Evolutionary conservation across 2,113 vertebrate genomes (phyloP).

Genomic region (Erpornis zantholeuca): DNA sequence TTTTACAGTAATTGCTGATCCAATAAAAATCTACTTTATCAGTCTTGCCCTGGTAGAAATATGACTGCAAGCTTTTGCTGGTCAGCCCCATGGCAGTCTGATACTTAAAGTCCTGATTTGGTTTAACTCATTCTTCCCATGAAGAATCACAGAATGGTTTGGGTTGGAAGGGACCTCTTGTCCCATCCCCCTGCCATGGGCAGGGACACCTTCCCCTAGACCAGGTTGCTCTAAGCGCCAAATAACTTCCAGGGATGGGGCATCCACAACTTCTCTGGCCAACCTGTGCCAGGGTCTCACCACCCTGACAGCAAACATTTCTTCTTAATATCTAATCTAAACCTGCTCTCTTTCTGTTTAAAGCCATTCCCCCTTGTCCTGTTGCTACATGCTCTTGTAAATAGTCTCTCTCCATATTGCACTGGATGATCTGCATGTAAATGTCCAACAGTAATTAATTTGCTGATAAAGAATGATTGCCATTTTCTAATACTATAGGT

Average conservation of each 20-base stretch:
- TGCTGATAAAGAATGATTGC: not conserved
- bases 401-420: not conserved
- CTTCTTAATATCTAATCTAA: not conserved
- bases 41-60: conserved; percentile 1
- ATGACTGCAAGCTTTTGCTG: not conserved
- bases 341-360: not conserved
- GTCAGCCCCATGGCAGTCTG: not conserved
- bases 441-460: not conserved
- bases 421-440: not conserved
- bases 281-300: not conserved
- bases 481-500: not conserved
- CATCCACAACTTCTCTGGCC: not conserved
- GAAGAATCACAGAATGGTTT: not conserved
- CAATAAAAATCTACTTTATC: conserved; percentile 46
- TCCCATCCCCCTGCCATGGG: not conserved
- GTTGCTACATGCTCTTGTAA: too few relatives aligned
- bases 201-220: not conserved
- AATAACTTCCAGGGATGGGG: not conserved
- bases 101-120: not conserved
- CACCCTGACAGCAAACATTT: not conserved
- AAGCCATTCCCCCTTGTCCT: not conserved
- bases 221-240: not conserved
- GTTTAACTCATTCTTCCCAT: not conserved
- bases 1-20: conserved; percentile 52
- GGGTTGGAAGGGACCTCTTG: not conserved